A percentile compares a stretch with the other conserved stretches of the same genome.
Conservation (phyloP, 2,888 invertebrate species). For the Drosophila ustulata region DNA sequence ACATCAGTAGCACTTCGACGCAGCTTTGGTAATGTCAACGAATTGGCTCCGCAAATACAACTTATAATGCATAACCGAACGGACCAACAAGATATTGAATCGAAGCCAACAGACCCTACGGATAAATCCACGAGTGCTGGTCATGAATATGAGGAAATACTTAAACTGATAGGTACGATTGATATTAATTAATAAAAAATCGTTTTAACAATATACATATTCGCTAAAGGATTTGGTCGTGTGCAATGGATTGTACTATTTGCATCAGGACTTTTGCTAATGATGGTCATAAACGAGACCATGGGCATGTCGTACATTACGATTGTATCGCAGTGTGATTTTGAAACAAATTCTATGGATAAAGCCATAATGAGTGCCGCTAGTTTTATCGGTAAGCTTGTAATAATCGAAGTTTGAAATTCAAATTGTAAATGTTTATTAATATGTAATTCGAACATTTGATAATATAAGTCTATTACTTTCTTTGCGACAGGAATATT, state of each 20-base stretch:
- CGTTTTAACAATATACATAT: neutral
- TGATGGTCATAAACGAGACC: slow-evolving; percentile 90
- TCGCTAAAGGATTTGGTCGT: slow-evolving; percentile 87
- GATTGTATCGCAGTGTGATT: slow-evolving; percentile 90
- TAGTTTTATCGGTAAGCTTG: slow-evolving; percentile 87
- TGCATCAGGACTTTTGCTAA: slow-evolving; percentile 87
- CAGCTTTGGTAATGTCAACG: slow-evolving; percentile 35
- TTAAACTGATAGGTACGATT: slow-evolving; percentile 71
- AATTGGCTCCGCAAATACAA: neutral
- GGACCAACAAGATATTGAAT: slow-evolving; percentile 41
- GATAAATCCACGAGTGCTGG: slow-evolving; percentile 24
- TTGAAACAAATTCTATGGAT: slow-evolving; percentile 86
- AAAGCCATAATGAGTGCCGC: slow-evolving; percentile 89
- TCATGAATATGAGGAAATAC: slow-evolving; percentile 76
- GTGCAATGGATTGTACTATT: slow-evolving; percentile 88
- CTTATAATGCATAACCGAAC: slow-evolving; percentile 23
- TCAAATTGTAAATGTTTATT: neutral
- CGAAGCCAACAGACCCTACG: slow-evolving; percentile 14
- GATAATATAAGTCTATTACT: neutral
- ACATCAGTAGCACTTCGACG: slow-evolving; percentile 52
- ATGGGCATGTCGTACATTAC: slow-evolving; percentile 89
- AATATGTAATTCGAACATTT: neutral
- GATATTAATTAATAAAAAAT: neutral
- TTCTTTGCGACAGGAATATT: slow-evolving; percentile 85
- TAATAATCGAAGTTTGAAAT: neutral